Conservation (phyloP, 2,888 invertebrate genomes). For the Aspidapion aeneum region DNA sequence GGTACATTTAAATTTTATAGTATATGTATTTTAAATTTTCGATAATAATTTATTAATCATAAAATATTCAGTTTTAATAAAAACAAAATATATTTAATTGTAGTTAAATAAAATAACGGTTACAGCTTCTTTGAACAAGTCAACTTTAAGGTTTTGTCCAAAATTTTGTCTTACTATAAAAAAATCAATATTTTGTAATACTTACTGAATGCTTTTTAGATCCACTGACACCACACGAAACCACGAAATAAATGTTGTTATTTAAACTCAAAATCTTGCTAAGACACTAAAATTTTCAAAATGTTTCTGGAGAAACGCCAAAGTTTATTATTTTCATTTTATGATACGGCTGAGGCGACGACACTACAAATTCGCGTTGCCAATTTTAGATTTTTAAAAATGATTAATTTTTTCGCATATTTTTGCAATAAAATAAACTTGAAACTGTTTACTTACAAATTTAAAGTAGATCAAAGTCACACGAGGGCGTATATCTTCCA, state of each 20-base stretch:
- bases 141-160: no score
- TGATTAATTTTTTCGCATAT: background rate
- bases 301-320: constrained; percentile 13
- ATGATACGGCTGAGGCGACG: background rate
- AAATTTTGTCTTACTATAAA: no score
- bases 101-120: no score
- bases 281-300: constrained; percentile 2
- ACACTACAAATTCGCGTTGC: background rate
- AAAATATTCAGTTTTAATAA: no score
- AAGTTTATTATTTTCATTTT: background rate
- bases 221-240: constrained; percentile 9
- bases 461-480: no score
- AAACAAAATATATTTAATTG: no score
- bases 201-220: constrained; percentile 10
- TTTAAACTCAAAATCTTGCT: constrained; percentile 14
- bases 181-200: no score
- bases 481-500: no score
- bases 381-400: background rate
- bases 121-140: no score
- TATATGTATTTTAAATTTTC: no score
- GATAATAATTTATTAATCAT: no score
- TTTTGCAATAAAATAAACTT: background rate
- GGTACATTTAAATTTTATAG: no score
- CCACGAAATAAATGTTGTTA: background rate
- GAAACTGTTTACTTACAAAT: background rate